These are phyloP conservation scores for Allacma fusca DNA, from an alignment of 2,888 invertebrate species.

Conservation along the genomic window DNA sequence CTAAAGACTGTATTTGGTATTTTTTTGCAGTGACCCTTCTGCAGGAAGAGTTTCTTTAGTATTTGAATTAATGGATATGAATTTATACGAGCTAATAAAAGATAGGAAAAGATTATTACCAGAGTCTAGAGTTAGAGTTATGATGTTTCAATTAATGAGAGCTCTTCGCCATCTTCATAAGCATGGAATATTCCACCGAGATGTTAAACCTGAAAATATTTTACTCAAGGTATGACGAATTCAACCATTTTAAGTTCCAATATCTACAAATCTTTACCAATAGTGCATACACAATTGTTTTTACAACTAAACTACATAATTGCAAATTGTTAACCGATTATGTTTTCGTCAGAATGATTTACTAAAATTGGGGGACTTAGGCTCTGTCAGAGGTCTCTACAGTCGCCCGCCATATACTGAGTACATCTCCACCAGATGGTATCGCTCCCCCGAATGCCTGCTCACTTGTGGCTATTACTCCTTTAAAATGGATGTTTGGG, in stretches of 20 bases:
- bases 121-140: conserved; percentile 69
- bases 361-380: conserved; percentile 73
- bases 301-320: too few relatives aligned
- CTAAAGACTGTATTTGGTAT: too few relatives aligned
- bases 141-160: conserved; percentile 71
- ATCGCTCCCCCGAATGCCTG: conserved; percentile 74
- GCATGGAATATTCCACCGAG: conserved; percentile 73
- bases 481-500: conserved; percentile 78
- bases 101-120: conserved; percentile 68
- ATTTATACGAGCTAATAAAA: conserved; percentile 72
- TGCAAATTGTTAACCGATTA: too few relatives aligned
- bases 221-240: conserved; percentile 66
- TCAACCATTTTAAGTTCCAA: too few relatives aligned
- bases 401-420: conserved; percentile 73
- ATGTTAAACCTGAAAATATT: conserved; percentile 77
- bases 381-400: conserved; percentile 71
- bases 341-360: conserved; percentile 65
- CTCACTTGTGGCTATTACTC: conserved; percentile 74
- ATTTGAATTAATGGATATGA: conserved; percentile 76
- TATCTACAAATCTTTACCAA: too few relatives aligned
- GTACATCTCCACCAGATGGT: conserved; percentile 77
- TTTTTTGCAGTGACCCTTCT: conserved; percentile 69
- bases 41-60: conserved; percentile 71
- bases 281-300: too few relatives aligned
- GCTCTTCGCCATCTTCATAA: conserved; percentile 72